phyloP scores from a whole-genome alignment of 2,113 vertebrate genomes.

The Heptranchias perlo region DNA sequence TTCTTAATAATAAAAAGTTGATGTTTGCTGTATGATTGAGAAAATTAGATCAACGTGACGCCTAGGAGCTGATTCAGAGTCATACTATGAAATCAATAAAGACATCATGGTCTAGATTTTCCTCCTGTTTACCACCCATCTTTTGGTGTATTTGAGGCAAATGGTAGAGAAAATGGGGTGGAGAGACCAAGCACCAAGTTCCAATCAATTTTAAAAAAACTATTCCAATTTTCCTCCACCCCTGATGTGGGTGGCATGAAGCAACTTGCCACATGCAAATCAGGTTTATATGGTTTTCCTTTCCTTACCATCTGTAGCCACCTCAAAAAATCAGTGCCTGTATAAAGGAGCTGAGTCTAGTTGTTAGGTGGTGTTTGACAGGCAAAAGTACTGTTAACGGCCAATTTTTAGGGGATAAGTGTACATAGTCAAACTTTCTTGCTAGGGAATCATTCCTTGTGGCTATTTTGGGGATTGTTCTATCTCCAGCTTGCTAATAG shows the following conservation, averaged over 20 bases:
- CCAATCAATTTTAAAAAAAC: not conserved
- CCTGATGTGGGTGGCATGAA: not conserved
- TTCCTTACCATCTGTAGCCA: not conserved
- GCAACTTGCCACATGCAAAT: not conserved
- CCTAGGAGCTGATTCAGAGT: not conserved
- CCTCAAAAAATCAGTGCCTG: not conserved
- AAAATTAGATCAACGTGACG: not conserved
- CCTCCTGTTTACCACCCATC: too few species aligned
- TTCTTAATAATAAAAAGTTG: not conserved
- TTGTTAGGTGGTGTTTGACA: not conserved
- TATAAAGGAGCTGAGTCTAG: not conserved
- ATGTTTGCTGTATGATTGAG: not conserved
- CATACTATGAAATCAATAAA: not conserved
- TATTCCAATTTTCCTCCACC: not conserved
- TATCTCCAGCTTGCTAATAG: not conserved
- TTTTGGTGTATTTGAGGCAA: not conserved
- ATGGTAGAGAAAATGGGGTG: not conserved
- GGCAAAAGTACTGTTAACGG: too few species aligned
- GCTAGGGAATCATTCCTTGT: not conserved
- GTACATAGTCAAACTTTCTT: too few species aligned
- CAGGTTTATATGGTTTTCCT: not conserved
- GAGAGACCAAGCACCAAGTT: not conserved
- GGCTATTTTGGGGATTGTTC: not conserved
- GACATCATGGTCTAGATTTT: not conserved
- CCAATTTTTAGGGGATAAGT: too few species aligned